These are phyloP conservation scores for Protobothrops mucrosquamatus DNA, from an alignment of 2,113 vertebrate genomes.

Conservation along the genomic window DNA sequence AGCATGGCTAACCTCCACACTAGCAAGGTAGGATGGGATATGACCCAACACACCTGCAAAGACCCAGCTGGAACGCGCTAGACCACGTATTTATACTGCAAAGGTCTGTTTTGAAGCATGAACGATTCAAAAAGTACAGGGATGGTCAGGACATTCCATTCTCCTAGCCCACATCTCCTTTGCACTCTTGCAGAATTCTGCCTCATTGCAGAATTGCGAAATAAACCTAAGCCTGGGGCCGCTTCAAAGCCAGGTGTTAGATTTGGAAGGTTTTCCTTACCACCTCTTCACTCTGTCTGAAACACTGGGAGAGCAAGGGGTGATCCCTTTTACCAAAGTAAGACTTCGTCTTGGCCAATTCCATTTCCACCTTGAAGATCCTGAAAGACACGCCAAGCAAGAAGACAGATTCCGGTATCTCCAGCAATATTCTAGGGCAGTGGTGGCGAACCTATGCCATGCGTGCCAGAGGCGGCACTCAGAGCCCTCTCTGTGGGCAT, in stretches of 20 bases:
- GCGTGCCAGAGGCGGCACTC: no score
- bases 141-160: neutral
- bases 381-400: slow-evolving; percentile 40
- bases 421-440: no score
- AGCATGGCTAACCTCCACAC: no score
- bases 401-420: no score
- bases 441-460: no score
- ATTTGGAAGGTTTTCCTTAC: slow-evolving; percentile 4
- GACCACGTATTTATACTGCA: neutral
- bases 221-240: neutral
- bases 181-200: neutral
- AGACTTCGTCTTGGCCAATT: slow-evolving; percentile 63
- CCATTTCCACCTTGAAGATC: slow-evolving; percentile 69
- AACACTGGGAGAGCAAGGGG: neutral
- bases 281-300: neutral
- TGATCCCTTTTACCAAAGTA: slow-evolving; percentile 47
- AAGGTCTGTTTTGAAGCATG: neutral
- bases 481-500: no score
- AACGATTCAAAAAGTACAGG: no score
- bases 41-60: neutral
- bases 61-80: neutral
- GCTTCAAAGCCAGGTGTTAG: neutral
- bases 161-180: neutral
- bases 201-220: neutral
- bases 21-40: neutral